Conservation (phyloP, 2,888 invertebrate genomes). For the Rhogogaster chlorosoma region DNA sequence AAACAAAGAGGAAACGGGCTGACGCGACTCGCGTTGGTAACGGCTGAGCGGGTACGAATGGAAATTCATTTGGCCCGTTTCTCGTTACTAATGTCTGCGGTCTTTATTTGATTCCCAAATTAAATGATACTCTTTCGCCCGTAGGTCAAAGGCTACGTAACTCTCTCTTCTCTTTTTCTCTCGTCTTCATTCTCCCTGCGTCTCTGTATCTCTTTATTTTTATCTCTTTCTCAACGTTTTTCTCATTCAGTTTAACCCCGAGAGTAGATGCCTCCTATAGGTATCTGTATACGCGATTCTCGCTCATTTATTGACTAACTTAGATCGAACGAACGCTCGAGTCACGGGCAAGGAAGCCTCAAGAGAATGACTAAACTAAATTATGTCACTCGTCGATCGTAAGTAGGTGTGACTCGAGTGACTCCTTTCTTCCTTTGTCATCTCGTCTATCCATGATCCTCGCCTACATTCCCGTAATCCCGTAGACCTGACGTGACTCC, state of each 20-base stretch:
- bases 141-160: conserved; percentile 19
- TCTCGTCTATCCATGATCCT: conserved; percentile 22
- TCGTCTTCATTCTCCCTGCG: not conserved
- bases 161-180: not conserved
- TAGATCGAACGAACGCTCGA: conserved; percentile 20
- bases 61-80: conserved; percentile 49
- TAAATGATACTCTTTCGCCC: conserved; percentile 48
- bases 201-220: not conserved
- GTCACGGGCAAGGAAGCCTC: conserved; percentile 8
- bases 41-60: conserved; percentile 47
- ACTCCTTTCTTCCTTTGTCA: conserved; percentile 43
- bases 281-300: not conserved
- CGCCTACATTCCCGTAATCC: conserved; percentile 44
- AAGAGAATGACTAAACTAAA: conserved; percentile 28
- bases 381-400: conserved; percentile 41
- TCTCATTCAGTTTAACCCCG: not conserved
- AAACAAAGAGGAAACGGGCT: conserved; percentile 47
- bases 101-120: conserved; percentile 49
- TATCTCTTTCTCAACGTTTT: conserved; percentile 3
- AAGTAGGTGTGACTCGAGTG: conserved; percentile 41
- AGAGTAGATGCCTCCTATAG: not conserved
- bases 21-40: conserved; percentile 49
- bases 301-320: conserved; percentile 44
- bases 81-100: conserved; percentile 38
- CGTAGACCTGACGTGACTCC: conserved; percentile 5